Base-by-base conservation (phyloP, 2,888 invertebrate genomes). In the Amaurobius ferox region DNA sequence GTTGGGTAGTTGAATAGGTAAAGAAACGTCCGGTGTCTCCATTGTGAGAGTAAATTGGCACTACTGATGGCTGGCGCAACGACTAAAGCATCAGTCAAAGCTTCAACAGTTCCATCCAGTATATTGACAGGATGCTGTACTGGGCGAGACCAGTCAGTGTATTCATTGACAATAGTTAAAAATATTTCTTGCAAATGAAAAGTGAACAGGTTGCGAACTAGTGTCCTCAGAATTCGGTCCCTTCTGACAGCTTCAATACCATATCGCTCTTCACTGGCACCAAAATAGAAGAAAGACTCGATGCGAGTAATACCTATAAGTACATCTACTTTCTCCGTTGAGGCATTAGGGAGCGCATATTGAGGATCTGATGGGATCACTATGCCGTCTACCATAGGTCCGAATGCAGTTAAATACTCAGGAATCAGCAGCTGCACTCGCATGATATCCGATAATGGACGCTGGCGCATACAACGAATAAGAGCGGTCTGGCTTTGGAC, bases 121-220 rank as follows among this genome's bases (percentile, higher is more conserved):
- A 92, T 90, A 26, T 91, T 91, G 70, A 91, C 91, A 23, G 91
- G 91, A 87, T 92, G 91, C 13, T 89, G 89, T 16, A 89, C 88
- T 0, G 97, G 96, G 88, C 95, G 93, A 91, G 96, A 96, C 98
- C 98, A 98, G 91, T 98, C 97, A 7, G 97, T 98, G 91, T 98
- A 98, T 91, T 98, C 97, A 92, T 98, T 97, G 90, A 96, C 95
- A 89, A 98, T 96, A 88, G 98, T 97, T 91, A 89, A 74, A 70
- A 89, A 89, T 16, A 89, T 89, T 76, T 89, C 89, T 86, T 89
- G 89, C 90, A 96, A 93, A 91, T 97, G 97, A 92, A 94, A 97
- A 88, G 95, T 94, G 92, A 95, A 97, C 86, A 96, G 94, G 92
- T 97, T 97, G 89, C 97, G 94, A 55, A 97, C 95, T 92, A 95